Percentiles rank a stretch among this genome's conserved stretches.
Evolutionary conservation across 2,888 invertebrate species (phyloP).

Genomic region (Sminthurides aquaticus): DNA sequence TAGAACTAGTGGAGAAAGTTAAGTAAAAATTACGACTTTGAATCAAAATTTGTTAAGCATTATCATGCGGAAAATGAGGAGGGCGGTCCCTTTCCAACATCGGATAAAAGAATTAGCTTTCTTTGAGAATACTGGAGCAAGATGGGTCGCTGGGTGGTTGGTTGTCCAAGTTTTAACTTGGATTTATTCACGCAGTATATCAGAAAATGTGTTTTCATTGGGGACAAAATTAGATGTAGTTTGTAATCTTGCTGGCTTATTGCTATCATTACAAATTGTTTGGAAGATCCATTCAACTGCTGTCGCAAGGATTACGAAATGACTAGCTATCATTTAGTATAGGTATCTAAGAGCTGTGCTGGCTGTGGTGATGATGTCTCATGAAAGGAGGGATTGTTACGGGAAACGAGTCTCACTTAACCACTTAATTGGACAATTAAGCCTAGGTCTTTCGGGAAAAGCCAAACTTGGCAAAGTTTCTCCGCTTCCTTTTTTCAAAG

Average conservation of each 20-base stretch:
- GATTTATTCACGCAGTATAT: no score
- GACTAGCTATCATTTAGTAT: neutral
- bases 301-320: neutral
- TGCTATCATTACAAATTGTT: constrained; percentile 68
- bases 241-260: constrained; percentile 79
- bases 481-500: neutral
- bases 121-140: no score
- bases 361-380: neutral
- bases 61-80: no score
- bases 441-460: neutral
- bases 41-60: no score
- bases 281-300: neutral
- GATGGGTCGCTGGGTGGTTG: no score
- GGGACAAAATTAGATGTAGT: constrained; percentile 77
- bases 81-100: no score
- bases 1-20: no score
- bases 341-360: no score
- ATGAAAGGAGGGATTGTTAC: neutral
- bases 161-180: no score
- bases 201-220: neutral
- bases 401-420: neutral
- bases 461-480: neutral
- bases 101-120: no score
- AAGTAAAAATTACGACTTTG: no score
- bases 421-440: neutral